Evolutionary conservation across 2,113 vertebrate species (phyloP).

Genomic region (Illadopsis cleaveri): DNA sequence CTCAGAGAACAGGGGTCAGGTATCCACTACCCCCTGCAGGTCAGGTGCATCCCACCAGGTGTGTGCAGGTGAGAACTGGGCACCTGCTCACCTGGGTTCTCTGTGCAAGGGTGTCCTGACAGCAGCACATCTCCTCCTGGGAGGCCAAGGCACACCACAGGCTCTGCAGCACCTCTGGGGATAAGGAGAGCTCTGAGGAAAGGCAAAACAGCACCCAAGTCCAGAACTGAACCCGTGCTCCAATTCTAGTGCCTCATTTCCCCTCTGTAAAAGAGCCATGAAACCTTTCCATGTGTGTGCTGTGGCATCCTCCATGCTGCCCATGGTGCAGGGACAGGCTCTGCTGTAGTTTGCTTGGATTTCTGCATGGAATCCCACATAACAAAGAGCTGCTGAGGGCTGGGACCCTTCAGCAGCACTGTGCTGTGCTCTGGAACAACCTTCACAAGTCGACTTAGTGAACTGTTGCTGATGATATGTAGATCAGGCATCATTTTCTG

Average conservation of each 20-base stretch:
- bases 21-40: background rate
- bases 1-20: background rate
- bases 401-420: background rate
- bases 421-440: background rate
- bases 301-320: background rate
- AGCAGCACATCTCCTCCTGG: background rate
- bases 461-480: background rate
- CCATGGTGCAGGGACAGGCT: fast-evolving
- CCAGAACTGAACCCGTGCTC: fast-evolving
- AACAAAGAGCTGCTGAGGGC: background rate
- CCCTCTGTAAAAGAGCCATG: background rate
- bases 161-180: background rate
- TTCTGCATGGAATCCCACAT: background rate
- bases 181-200: background rate
- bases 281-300: background rate
- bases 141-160: background rate
- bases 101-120: background rate
- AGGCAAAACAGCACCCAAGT: background rate
- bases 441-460: background rate
- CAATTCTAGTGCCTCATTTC: background rate
- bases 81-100: background rate
- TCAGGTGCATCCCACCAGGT: background rate
- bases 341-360: background rate
- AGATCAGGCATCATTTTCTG: background rate
- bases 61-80: background rate